Evolutionary conservation across 1,140 invertebrate genomes (phyloP), one percentile per base, ranked within the genome.

Genomic region (Chymomyza costata): DNA sequence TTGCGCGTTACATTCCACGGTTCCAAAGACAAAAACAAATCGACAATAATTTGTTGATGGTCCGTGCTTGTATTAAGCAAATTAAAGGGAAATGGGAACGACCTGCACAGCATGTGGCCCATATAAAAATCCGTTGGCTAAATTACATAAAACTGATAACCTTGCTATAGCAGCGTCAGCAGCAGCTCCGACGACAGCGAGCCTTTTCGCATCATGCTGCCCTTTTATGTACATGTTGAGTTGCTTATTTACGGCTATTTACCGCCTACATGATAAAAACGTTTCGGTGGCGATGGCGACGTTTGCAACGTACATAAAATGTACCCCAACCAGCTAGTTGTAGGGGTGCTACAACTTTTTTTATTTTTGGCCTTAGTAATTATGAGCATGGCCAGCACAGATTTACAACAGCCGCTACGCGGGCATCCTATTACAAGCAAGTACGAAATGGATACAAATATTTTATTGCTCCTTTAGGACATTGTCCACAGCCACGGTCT

Each of bases 191-290:
- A 39, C 45, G 18, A 11, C 7, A 7, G 10, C 21, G 14, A 34
- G 39, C 58, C 49, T 63, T 58, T 38, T 14, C 32, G 28, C 46
- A 28, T 53, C 80, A 66, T 62, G 57, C 55, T 66, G 65, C 56
- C 62, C 31, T 71, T 69, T 76, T 78, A 67, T 78, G n/a, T n/a
- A n/a, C n/a, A 68, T 52, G 63, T 41, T 50, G 35, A 46, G 15
- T 64, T 65, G 59, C 73, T 80, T 80, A 80, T 80, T 80, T 80
- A 80, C 68, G 64, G 65, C 73, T 67, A 55, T 80, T 80, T 64
- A 58, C 73, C 73, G 68, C 73, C 71, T 68, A 80, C 73, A 68
- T 55, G 73, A 80, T 80, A 80, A 80, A 80, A 80, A 67, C 73
- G 64, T 80, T 78, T 71, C 46, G 49, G 48, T 7, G 31, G 32